A percentile compares a stretch with the other conserved stretches of the same genome.
phyloP scores from a whole-genome alignment of 2,797 vertebrate genomes.

The Poeciliopsis infans region DNA sequence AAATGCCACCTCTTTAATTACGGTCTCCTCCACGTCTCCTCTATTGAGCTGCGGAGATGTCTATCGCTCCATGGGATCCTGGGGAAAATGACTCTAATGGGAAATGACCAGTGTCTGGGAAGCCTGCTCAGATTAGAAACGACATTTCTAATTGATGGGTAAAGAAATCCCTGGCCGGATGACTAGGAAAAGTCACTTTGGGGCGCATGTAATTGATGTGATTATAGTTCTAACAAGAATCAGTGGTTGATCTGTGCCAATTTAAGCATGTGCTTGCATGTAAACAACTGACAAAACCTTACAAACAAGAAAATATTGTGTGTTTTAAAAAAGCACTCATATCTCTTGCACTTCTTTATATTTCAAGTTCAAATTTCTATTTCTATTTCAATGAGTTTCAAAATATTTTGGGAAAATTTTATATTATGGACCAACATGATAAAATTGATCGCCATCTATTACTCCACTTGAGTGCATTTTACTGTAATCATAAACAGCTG shows the following conservation, averaged over 20 bases:
- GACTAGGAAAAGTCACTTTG: constrained; percentile 94
- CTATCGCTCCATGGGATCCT: constrained; percentile 86
- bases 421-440: neutral
- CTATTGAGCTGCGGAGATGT: constrained; percentile 83
- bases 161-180: constrained; percentile 91
- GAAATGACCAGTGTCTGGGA: constrained; percentile 92
- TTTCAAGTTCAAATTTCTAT: neutral
- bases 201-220: constrained; percentile 95
- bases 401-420: neutral
- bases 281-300: constrained; percentile 20
- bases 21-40: constrained; percentile 84
- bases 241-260: constrained; percentile 70
- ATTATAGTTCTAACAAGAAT: constrained; percentile 85
- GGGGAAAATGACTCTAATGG: constrained; percentile 91
- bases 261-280: constrained; percentile 47
- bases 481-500: neutral
- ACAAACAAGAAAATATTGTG: constrained; percentile 12
- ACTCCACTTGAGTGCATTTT: neutral
- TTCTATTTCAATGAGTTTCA: neutral
- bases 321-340: neutral
- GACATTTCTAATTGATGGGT: constrained; percentile 94
- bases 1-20: constrained; percentile 96
- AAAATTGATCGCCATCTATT: neutral
- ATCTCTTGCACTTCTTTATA: neutral
- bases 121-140: constrained; percentile 90